Base-by-base conservation (phyloP, 2,113 vertebrate species). In the Abramis brama region DNA sequence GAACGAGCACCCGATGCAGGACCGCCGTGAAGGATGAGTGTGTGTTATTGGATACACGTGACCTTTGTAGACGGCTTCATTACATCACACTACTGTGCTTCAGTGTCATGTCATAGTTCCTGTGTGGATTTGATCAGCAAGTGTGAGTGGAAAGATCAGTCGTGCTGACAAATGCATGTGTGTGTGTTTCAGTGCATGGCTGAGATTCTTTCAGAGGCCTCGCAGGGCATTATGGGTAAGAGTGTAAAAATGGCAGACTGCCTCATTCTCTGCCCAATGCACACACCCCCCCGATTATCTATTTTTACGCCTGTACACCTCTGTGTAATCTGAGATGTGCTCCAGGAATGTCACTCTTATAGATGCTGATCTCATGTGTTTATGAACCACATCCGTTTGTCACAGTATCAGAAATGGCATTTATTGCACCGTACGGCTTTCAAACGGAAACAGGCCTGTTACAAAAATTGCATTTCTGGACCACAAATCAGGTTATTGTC, bases 161-260 rank as follows among this genome's bases (percentile, higher is more conserved):
- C 85, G 80, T 80, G 66, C 60, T 84, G 76, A 88, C 82, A 84
- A 77, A 75, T 45, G 36, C 19, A 77, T 71, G 23, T 23, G 70
- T 76, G 76, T 45, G 84, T 59, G 50, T 59, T 30, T 62, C 36
- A 21, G 39, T 62, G 23, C 33, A 59, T 50, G n/a, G 43, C 43
- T 71, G n/a, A 21, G 60, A 82, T 83, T 57, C 62, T 82, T 82
- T 55, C 60, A 66, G 30, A 47, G 59, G n/a, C 39, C 79, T 66
- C 1, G 13, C 50, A 25, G 23, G 13, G 66, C 47, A 83, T 73
- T 73, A 39, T 57, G 66, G 66, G 80, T 6, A 7, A 52, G 5
- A 6, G 79, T 83, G 50, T 83, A 83, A 71, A 83, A 83, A 83
- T 4, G 23, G 50, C 66, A 83, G 27, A 25, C 68, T 59, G 68